Base-by-base conservation (phyloP, 2,113 vertebrate genomes). In the Megaceryle torquata region DNA sequence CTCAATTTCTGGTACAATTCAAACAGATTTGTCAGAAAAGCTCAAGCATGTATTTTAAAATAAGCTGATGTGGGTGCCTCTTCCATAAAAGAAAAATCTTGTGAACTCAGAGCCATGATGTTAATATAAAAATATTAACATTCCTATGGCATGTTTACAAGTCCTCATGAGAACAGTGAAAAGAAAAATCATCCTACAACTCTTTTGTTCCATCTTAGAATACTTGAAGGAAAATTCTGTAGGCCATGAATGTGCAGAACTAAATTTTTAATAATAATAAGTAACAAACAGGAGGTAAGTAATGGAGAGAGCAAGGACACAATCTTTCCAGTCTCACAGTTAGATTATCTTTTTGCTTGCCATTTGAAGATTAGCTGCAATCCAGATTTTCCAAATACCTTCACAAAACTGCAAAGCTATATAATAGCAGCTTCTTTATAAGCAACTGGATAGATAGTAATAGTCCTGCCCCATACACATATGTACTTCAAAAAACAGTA, bases 1-100 rank as follows among this genome's bases (percentile, higher is more conserved):
- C 98, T 98, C 91, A 99, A 95, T 53, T 98, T 98, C 99, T 99
- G 96, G 41, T 70, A 88, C 76, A 95, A 88, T 84, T 79, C 89
- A 82, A 96, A 95, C 35, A 95, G 60, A 75, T 63, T 60, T 71
- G 71, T 95, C 81, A 96, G 48, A 63, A 87, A 90, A 91, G 35
- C 33, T 69, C 65, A 24, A 89, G 68, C 8, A 35, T 4, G 6
- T 64, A 28, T 72, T 94, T 88, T 44, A 75, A 90, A 92, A 84
- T 41, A 75, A 93, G 91, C 9, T 28, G 53, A 6, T 8, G 46
- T 37, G 46, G 80, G 41, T 92, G 80, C 44, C 44, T 68, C 63
- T 53, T 39, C 48, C 26, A 11, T 26, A 37, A 28, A 28, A 91
- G 44, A 60, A 87, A 50, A 41, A 41, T 39, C 65, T 92, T 21